Base-by-base conservation (phyloP, 2,113 vertebrate genomes). In the Otus sunia region DNA sequence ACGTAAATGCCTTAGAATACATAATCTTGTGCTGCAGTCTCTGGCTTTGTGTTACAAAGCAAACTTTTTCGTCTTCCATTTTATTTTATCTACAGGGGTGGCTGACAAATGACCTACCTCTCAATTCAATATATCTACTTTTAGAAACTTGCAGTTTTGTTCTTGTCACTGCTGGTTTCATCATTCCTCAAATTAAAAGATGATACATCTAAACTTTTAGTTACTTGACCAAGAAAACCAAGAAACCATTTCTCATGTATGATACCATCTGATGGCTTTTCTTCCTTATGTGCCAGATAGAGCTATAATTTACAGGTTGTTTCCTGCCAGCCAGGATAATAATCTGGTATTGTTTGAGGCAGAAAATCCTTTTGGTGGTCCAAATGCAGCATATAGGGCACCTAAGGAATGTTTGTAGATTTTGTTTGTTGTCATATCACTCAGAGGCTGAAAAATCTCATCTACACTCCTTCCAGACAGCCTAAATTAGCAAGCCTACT, bases 171-270 rank as follows among this genome's bases (percentile, higher is more conserved):
- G 32, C 72, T 92, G 45, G 41, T 80, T 94, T 77, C 82, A 55
- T 86, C 73, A 81, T 91, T 87, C 63, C 91, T 90, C 91, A 97
- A 92, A 94, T 91, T 94, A 96, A 95, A 97, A 92, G 76, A 93
- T 93, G 52, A 50, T 93, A 68, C 10, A 2, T 81, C 60, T 83
- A 89, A 85, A 95, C 71, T 86, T 92, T 78, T 68, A 86, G 72
- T 93, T 90, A 84, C 43, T 92, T 69, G 45, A 85, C 52, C 60
- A 91, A 66, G 62, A 43, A 84, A 96, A 86, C n/a, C 4, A 5
- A 74, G 56, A 90, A 83, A 74, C 19, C 12, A 47, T 91, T 94
- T 93, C 93, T 97, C 56, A 67, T 45, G n/a, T 58, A 30, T 43
- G 83, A 96, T 92, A 85, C 59, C 4, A 34, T 91, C 58, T 79